Evolutionary conservation across 2,113 vertebrate genomes (phyloP).

Genomic region (Monarcha castaneiventris): DNA sequence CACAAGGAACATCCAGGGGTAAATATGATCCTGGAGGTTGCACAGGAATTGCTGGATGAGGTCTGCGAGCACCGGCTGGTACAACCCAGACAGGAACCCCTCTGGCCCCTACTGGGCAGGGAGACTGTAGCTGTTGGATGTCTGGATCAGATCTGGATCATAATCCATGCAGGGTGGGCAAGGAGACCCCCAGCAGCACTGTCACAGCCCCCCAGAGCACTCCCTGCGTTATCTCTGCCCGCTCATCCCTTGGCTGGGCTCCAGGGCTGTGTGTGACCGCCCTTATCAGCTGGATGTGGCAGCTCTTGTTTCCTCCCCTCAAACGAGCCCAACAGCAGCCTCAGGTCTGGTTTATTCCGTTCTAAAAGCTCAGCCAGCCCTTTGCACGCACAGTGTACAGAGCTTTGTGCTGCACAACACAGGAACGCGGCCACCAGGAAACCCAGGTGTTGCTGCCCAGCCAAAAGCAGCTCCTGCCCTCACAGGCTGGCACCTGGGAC

Average conservation of each 20-base stretch:
- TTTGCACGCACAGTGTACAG: neutral
- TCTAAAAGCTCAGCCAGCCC: neutral
- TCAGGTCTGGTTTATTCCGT: neutral
- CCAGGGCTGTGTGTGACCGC: neutral
- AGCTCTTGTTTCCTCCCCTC: neutral
- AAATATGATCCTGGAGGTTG: neutral
- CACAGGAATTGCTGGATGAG: neutral
- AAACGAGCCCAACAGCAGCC: neutral
- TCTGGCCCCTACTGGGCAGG: neutral
- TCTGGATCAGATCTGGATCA: neutral
- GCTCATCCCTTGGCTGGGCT: fast-evolving
- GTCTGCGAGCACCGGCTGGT: fast-evolving
- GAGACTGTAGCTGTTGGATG: fast-evolving
- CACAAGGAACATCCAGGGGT: fast-evolving
- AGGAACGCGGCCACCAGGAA: fast-evolving
- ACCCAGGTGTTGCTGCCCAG: neutral
- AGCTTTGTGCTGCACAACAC: neutral
- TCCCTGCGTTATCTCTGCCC: neutral
- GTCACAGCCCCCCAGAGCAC: neutral
- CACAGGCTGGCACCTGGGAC: neutral
- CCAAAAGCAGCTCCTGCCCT: neutral
- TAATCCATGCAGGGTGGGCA: neutral
- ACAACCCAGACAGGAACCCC: neutral
- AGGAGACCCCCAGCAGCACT: neutral
- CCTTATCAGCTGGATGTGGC: neutral